Evolutionary conservation across 1,140 invertebrate genomes (phyloP).

Genomic region (Dufourea novaeangliae): DNA sequence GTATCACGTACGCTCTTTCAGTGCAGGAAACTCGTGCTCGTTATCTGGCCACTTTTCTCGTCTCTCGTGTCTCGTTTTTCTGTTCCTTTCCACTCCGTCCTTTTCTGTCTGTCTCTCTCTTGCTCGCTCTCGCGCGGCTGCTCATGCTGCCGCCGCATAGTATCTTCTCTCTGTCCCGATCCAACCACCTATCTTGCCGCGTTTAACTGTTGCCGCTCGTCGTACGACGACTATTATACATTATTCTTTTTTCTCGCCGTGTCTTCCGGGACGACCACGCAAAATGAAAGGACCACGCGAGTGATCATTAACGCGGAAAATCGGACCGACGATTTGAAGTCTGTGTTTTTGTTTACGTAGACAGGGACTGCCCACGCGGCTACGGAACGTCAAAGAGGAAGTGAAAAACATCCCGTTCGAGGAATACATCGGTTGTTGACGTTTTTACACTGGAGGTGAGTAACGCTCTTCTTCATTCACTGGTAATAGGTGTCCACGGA

Average conservation of each 20-base stretch:
- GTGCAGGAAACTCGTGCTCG: conserved; percentile 48
- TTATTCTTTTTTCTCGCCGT: conserved; percentile 18
- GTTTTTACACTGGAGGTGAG: conserved; percentile 32
- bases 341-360: conserved; percentile 64
- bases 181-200: conserved; percentile 17
- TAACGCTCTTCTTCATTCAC: not conserved
- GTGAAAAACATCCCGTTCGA: conserved; percentile 25
- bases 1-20: conserved; percentile 24
- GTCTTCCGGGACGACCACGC: not conserved
- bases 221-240: conserved; percentile 6
- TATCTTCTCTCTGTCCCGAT: conserved; percentile 7
- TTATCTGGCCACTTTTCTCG: conserved; percentile 56
- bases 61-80: conserved; percentile 31
- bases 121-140: not conserved
- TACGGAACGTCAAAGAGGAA: conserved; percentile 11
- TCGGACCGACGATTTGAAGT: conserved; percentile 53
- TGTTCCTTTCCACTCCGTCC: conserved; percentile 14
- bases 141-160: not conserved
- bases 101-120: not conserved
- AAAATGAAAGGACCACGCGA: conserved; percentile 40
- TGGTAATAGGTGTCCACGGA: not conserved
- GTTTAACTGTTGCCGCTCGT: conserved; percentile 21
- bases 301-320: conserved; percentile 42
- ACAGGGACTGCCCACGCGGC: conserved; percentile 43
- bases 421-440: conserved; percentile 15